Base-by-base conservation (phyloP, 2,888 invertebrate genomes). In the Plagiodera versicolora region DNA sequence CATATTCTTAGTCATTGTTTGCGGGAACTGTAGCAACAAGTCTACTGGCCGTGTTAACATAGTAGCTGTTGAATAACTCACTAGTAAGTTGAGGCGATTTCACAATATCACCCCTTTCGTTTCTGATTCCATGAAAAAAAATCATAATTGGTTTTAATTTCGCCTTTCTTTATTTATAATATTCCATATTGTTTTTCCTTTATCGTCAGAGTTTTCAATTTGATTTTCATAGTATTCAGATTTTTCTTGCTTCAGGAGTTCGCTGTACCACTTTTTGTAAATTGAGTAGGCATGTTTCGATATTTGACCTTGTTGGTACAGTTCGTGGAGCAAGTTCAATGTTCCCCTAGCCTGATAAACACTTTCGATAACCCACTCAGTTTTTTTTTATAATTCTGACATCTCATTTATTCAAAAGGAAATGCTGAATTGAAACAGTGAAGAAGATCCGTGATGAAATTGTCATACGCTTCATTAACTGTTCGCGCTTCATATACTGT, bases 341-440 rank as follows among this genome's bases (percentile, higher is more conserved):
- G 17, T 50, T 28, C n/a, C 28, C 30, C 20, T 49, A 50, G 50
- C 30, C 14, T 19, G 28, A 50, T 28, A 35, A 52, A 52, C 32
- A 52, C 32, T 14, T 14, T 39, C 47, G 48, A 19, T 49, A 2
- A 47, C 11, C 16, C 18, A 17, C 46, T 28, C 8, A 32, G 24
- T 17, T 35, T 32, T 11, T n/a, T n/a, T 17, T 20, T 16, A 51
- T 44, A 5, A 11, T 44, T 44, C 44, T 44, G 44, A 16, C 3
- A 5, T 44, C 44, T 44, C 44, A 44, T 11, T 44, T 4, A 16
- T 44, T 44, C 5, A 5, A 44, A 44, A n/a, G 44, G 11, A 44
- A 44, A 44, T 44, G 44, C 44, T 44, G 44, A 44, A 44, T 44
- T 44, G 44, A 44, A 44, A 16, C 11, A 44, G 16, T 16, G 4